These are phyloP conservation scores for Rhincodon typus DNA, from an alignment of 2,797 vertebrate genomes.

Conservation along the genomic window DNA sequence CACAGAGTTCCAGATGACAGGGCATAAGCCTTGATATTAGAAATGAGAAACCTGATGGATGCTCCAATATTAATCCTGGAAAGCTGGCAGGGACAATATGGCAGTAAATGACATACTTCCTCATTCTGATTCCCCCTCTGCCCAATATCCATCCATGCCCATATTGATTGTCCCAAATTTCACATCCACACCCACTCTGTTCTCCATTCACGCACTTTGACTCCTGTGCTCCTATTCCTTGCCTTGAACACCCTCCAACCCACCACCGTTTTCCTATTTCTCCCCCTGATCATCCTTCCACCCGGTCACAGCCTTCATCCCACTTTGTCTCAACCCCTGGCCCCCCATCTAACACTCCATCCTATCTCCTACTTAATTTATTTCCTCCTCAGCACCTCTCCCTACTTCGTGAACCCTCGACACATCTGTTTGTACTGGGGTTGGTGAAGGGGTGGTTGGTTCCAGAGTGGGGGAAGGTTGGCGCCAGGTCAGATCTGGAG, in stretches of 20 bases:
- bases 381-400: background rate
- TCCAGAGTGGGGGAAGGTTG: too few relatives aligned
- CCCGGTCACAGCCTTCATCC: background rate
- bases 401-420: too few relatives aligned
- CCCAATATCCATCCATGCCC: background rate
- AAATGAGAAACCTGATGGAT: background rate
- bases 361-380: too few relatives aligned
- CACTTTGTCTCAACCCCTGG: background rate
- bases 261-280: background rate
- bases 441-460: too few relatives aligned
- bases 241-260: background rate
- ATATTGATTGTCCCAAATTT: background rate
- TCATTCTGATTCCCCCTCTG: background rate
- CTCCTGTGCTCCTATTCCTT: background rate
- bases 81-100: background rate
- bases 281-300: background rate
- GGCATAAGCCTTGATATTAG: background rate
- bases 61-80: background rate
- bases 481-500: too few relatives aligned
- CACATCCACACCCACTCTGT: too few relatives aligned
- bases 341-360: background rate
- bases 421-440: too few relatives aligned
- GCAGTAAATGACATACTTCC: background rate
- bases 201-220: too few relatives aligned
- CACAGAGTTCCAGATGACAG: background rate